Percentiles rank a stretch among this genome's conserved stretches.
phyloP scores from a whole-genome alignment of 2,797 vertebrate species.

The Notamacropus eugenii region DNA sequence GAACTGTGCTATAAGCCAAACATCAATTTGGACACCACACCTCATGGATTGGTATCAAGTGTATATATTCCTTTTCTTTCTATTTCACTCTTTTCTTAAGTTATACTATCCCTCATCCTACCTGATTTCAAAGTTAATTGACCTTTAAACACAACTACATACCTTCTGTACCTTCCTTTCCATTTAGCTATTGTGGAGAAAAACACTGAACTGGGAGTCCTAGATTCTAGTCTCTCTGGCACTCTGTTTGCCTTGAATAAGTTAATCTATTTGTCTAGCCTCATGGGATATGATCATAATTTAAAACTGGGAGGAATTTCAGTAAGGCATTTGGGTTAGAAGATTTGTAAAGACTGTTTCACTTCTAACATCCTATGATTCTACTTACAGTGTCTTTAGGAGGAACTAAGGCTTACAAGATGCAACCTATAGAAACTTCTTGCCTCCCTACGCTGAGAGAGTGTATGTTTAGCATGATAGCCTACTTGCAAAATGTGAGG shows the following conservation, averaged over 20 bases:
- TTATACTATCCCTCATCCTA: background rate
- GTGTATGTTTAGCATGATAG: slow-evolving; percentile 15
- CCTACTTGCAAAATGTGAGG: background rate
- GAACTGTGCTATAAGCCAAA: slow-evolving; percentile 38
- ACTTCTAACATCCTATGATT: background rate
- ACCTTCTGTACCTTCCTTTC: background rate
- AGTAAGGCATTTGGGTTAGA: background rate
- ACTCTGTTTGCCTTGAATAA: background rate
- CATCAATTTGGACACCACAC: slow-evolving; percentile 40
- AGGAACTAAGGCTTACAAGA: background rate
- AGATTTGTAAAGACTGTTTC: background rate
- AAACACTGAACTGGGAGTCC: background rate
- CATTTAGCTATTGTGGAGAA: background rate
- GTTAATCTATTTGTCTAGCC: background rate
- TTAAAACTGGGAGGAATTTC: background rate
- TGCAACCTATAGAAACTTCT: background rate
- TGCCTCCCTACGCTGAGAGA: background rate
- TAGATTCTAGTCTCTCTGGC: background rate
- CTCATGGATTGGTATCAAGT: slow-evolving; percentile 60
- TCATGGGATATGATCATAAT: background rate
- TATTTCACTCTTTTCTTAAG: slow-evolving; percentile 57
- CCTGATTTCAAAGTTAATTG: slow-evolving; percentile 7
- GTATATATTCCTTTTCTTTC: slow-evolving; percentile 54
- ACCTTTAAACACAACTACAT: slow-evolving; percentile 18
- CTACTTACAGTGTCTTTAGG: background rate